A percentile compares a stretch with the other conserved stretches of the same genome.
phyloP scores from a whole-genome alignment of 2,797 vertebrate genomes.

The Argyrosomus regius region DNA sequence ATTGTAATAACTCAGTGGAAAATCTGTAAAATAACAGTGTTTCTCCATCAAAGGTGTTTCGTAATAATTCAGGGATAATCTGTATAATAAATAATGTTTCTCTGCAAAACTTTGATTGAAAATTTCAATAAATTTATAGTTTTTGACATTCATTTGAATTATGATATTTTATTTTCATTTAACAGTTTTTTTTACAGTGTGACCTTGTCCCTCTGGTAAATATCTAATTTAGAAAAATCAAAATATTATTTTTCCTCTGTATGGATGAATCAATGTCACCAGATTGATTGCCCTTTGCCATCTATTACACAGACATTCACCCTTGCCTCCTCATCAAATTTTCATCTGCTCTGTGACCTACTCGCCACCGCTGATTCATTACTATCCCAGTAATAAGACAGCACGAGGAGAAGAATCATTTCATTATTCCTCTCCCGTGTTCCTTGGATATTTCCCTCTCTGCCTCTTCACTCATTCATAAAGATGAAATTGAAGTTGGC shows the following conservation, averaged over 20 bases:
- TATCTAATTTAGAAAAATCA: slow-evolving; percentile 13
- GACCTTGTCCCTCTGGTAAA: slow-evolving; percentile 13
- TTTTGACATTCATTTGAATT: too few species aligned
- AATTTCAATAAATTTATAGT: too few species aligned
- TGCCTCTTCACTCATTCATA: slow-evolving; percentile 71
- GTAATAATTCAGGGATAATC: too few species aligned
- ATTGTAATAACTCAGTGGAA: too few species aligned
- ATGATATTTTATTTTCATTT: too few species aligned
- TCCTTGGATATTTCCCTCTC: slow-evolving; percentile 63
- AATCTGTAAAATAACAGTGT: too few species aligned
- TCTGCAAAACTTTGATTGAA: too few species aligned
- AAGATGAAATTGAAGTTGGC: slow-evolving; percentile 71
- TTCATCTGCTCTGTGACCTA: slow-evolving; percentile 58
- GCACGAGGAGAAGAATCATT: slow-evolving; percentile 59
- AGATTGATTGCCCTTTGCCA: slow-evolving; percentile 27
- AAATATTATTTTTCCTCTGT: background rate
- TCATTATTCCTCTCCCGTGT: slow-evolving; percentile 72
- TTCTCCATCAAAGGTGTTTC: too few species aligned
- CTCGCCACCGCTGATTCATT: slow-evolving; percentile 63
- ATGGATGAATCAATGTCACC: slow-evolving; percentile 19
- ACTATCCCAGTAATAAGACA: slow-evolving; percentile 52
- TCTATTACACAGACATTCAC: slow-evolving; percentile 36
- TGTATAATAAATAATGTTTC: too few species aligned
- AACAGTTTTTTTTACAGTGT: background rate
- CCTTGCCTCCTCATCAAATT: slow-evolving; percentile 59